Evolutionary conservation across 2,888 invertebrate species (phyloP).

Genomic region (Arctia plantaginis): DNA sequence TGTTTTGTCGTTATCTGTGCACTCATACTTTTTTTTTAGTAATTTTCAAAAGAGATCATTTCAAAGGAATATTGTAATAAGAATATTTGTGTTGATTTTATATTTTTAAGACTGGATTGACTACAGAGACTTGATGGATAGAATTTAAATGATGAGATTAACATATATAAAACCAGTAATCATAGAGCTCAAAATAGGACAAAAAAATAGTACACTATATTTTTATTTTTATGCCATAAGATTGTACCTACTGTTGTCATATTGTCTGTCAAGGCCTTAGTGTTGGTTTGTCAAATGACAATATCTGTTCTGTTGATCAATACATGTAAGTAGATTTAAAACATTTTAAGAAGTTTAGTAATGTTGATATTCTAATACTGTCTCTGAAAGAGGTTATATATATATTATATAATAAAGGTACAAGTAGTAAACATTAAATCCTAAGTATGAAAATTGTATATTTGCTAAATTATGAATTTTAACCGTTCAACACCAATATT

Average conservation of each 20-base stretch:
- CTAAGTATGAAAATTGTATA: neutral
- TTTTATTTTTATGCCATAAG: neutral
- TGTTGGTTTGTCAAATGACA: neutral
- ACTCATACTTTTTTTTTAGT: neutral
- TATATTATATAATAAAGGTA: neutral
- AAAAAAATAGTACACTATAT: neutral
- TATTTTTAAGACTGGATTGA: neutral
- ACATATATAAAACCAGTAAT: neutral
- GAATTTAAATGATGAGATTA: neutral
- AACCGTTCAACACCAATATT: constrained; percentile 15
- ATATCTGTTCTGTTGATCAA: neutral
- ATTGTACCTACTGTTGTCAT: neutral
- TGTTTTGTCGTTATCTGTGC: neutral
- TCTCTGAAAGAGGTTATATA: neutral
- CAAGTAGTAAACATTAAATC: neutral
- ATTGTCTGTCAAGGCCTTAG: neutral
- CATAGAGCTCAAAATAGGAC: neutral
- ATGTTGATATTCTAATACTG: too few relatives aligned
- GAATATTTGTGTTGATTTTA: neutral
- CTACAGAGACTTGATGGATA: neutral
- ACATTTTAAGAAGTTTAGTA: neutral
- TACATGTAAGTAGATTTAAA: neutral
- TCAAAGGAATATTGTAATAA: too few relatives aligned
- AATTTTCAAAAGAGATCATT: neutral
- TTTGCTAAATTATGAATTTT: neutral